Evolutionary conservation across 2,797 vertebrate genomes (phyloP).

Genomic region (Falco columbarius): DNA sequence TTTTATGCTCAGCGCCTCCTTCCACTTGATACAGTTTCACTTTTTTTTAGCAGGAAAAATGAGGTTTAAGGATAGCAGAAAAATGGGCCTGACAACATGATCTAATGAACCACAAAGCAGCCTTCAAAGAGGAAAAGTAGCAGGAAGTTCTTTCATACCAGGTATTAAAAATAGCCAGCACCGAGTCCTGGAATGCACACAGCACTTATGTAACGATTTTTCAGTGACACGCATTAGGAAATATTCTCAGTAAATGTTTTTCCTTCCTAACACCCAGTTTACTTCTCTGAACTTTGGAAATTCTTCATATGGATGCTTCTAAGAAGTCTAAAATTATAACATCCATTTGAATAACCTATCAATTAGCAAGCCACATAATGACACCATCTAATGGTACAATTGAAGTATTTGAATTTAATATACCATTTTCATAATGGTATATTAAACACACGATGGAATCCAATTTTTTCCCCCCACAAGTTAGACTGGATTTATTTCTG

Average conservation of each 20-base stretch:
- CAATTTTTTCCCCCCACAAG: neutral
- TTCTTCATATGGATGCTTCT: conserved; percentile 14
- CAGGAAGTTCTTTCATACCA: conserved; percentile 62
- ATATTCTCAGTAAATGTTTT: conserved; percentile 42
- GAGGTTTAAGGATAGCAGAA: conserved; percentile 11
- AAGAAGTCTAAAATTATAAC: conserved; percentile 48
- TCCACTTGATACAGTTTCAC: neutral
- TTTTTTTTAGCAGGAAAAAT: neutral
- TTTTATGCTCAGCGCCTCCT: neutral
- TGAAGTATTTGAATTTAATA: conserved; percentile 45
- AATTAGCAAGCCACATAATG: conserved; percentile 63
- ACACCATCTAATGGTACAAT: conserved; percentile 53
- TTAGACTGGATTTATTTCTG: conserved; percentile 16
- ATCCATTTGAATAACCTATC: conserved; percentile 55
- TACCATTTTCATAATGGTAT: conserved; percentile 41
- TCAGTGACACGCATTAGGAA: conserved; percentile 48
- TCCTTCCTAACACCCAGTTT: conserved; percentile 20
- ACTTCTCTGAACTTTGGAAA: conserved; percentile 10
- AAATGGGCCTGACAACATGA: neutral
- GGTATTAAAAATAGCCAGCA: conserved; percentile 66
- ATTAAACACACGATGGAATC: neutral
- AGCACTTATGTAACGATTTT: conserved; percentile 48
- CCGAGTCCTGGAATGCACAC: conserved; percentile 55
- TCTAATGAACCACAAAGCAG: conserved; percentile 28
- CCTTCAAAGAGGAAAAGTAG: conserved; percentile 61